Base-by-base conservation (phyloP, 2,888 invertebrate species). In the Amaurobius ferox region DNA sequence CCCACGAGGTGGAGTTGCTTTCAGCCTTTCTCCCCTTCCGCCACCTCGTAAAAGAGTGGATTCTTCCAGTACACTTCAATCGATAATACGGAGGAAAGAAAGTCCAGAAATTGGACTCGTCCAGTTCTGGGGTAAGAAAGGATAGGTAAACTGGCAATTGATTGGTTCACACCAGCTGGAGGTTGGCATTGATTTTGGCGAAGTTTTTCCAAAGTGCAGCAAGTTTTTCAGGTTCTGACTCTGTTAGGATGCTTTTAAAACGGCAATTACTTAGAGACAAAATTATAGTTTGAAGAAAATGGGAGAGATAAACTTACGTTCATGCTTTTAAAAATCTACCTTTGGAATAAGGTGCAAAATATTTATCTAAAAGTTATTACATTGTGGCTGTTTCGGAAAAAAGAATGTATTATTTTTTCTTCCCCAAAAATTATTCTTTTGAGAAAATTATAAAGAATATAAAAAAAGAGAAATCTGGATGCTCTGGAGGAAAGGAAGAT, bases 81-180 rank as follows among this genome's bases (percentile, higher is more conserved):
- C 80, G 80, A 80, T 80, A 79, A 62, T 11, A 16, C 44, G 28
- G 70, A 19, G 44, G 16, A 79, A 26, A 39, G 68, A 68, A 55
- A 28, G 13, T 28, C n/a, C 26, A 55, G 39, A 35, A 71, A 67
- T 55, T 80, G 73, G 73, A 80, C 80, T 73, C 39, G n/a, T 13
- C 80, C 66, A 62, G 19, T 40, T 64, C 19, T 13, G 70, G 64
- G 29, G 80, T 61, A 67, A 66, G 79, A 55, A 67, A 74, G 74
- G 74, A 62, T 35, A 28, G 29, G 29, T 26, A 64, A 66, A 66
- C 55, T 66, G 61, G 40, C 81, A 68, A 81, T 81, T 81, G 81
- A 81, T 81, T 81, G 81, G 81, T 44, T 76, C 70, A n/a, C n/a
- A 76, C 81, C 74, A 81, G 74, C 81, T 81, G 81, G 81, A 81